Percentiles rank a stretch among this genome's conserved stretches.
Evolutionary conservation across 1,140 invertebrate species (phyloP).

Genomic region (Pseudomyrmex flavicornis): DNA sequence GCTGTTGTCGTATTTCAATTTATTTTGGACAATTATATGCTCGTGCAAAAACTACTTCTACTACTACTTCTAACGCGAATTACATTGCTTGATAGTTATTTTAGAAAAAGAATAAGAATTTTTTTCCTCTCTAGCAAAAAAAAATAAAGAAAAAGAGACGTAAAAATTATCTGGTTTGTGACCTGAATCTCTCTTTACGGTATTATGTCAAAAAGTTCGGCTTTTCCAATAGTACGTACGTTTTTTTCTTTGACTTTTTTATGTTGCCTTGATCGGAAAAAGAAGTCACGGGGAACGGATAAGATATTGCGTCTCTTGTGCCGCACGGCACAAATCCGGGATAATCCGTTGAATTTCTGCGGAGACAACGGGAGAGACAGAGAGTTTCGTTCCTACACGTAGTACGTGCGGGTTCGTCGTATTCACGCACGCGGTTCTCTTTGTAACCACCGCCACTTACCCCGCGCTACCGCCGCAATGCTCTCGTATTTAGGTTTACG

Average conservation of each 20-base stretch:
- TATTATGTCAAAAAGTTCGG: slow-evolving; percentile 33
- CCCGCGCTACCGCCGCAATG: not conserved
- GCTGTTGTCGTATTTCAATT: not conserved
- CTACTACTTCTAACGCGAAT: not conserved
- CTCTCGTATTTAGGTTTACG: slow-evolving; percentile 53
- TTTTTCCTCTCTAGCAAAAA: not conserved
- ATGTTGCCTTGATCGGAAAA: slow-evolving; percentile 34
- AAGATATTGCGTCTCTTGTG: slow-evolving; percentile 37
- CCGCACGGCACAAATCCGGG: slow-evolving; percentile 58
- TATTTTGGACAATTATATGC: not conserved
- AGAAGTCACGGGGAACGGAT: slow-evolving; percentile 46
- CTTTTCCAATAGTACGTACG: slow-evolving; percentile 26
- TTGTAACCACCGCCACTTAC: slow-evolving; percentile 43
- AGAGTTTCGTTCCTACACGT: slow-evolving; percentile 3
- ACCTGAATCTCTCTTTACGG: slow-evolving; percentile 27
- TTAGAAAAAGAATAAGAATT: not conserved
- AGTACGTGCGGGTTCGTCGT: slow-evolving; percentile 1
- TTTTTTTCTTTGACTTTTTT: slow-evolving; percentile 24
- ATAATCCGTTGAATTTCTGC: slow-evolving; percentile 67
- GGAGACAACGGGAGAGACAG: slow-evolving; percentile 21
- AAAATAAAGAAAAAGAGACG: not conserved
- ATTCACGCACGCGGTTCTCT: slow-evolving; percentile 17
- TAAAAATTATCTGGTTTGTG: slow-evolving; percentile 33
- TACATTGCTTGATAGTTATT: slow-evolving; percentile 8
- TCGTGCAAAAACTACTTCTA: not conserved